Evolutionary conservation across 2,797 vertebrate genomes (phyloP).

Genomic region (Crenichthys baileyi): DNA sequence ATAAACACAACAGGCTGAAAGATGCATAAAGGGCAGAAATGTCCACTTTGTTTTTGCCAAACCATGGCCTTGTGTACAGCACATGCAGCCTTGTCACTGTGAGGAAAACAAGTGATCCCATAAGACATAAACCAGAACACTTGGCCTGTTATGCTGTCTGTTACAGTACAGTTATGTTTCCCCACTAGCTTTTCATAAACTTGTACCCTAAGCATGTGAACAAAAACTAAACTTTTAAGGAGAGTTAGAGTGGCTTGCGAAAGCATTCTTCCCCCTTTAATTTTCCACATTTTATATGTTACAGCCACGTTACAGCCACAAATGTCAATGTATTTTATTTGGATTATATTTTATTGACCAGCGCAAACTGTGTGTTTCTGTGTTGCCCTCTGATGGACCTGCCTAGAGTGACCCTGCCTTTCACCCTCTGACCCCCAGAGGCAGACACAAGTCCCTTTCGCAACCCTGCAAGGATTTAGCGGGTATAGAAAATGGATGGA

Average conservation of each 20-base stretch:
- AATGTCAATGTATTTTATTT: too few species aligned
- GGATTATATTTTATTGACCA: too few species aligned
- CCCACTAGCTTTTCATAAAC: slow-evolving; percentile 5
- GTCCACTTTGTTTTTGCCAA: slow-evolving; percentile 33
- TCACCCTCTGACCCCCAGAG: not conserved
- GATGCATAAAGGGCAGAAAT: not conserved
- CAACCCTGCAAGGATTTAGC: too few species aligned
- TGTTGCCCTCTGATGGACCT: not conserved
- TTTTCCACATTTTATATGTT: not conserved
- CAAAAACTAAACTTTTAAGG: too few species aligned
- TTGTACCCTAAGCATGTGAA: not conserved
- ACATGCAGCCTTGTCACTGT: slow-evolving; percentile 25
- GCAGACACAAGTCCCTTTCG: not conserved
- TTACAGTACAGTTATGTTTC: not conserved
- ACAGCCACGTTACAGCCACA: too few species aligned
- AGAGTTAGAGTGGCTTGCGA: not conserved
- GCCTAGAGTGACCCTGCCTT: not conserved
- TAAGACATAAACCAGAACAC: slow-evolving; percentile 30
- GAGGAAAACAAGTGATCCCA: slow-evolving; percentile 43
- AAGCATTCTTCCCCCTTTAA: not conserved
- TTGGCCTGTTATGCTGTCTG: slow-evolving; percentile 3
- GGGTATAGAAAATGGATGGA: too few species aligned
- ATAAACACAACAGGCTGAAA: not conserved
- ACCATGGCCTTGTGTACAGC: slow-evolving; percentile 24
- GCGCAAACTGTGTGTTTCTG: too few species aligned